Evolutionary conservation across 2,797 vertebrate species (phyloP).

Genomic region (Danio kyathit): DNA sequence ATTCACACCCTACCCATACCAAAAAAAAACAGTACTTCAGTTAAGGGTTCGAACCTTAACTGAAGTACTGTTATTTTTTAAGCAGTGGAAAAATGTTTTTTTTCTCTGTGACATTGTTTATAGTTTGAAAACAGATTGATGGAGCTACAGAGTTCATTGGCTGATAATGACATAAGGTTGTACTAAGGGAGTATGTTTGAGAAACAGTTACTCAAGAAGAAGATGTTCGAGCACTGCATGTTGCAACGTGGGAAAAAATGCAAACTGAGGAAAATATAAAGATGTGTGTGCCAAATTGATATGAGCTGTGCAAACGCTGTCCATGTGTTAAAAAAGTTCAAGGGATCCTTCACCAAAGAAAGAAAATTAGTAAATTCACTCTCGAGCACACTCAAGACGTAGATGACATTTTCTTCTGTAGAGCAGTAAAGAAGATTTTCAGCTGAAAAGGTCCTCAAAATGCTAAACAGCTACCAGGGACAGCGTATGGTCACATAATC

Average conservation of each 20-base stretch:
- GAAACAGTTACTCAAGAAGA: not conserved
- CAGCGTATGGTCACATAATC: no score
- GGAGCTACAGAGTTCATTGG: conserved; percentile 12
- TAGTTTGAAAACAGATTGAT: conserved; percentile 17
- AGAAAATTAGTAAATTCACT: not conserved
- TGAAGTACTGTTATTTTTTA: not conserved
- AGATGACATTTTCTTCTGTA: no score
- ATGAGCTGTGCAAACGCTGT: no score
- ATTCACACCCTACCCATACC: not conserved
- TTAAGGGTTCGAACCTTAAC: no score
- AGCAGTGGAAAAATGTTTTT: not conserved
- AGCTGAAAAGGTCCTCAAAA: no score
- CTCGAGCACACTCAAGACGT: not conserved
- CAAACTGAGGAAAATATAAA: no score
- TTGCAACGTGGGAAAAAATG: no score
- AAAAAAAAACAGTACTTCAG: no score
- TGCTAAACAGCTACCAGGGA: no score
- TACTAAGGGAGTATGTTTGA: not conserved
- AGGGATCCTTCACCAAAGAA: not conserved
- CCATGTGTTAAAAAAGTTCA: not conserved
- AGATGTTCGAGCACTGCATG: not conserved
- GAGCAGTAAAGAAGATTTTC: no score
- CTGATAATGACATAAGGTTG: not conserved
- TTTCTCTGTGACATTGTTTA: conserved; percentile 1
- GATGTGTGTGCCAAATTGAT: no score